Base-by-base conservation (phyloP, 2,797 vertebrate genomes). In the Semaprochilodus insignis region DNA sequence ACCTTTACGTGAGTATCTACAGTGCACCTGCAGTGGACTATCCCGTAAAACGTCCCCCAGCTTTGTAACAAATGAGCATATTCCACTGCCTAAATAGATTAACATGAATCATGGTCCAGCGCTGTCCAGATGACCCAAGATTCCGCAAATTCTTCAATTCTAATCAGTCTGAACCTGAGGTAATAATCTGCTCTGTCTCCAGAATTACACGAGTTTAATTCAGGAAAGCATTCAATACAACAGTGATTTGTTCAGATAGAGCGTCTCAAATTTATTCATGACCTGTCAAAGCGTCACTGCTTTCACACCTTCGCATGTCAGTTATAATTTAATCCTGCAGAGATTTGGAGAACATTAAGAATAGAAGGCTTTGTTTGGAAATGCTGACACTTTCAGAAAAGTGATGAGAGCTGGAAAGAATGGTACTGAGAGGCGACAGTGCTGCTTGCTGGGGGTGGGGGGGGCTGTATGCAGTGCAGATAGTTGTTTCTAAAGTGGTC, bases 261-360 rank as follows among this genome's bases (percentile, higher is more conserved):
- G 21, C 36, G 51, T 70, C 48, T 77, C 4, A 55, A 74, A 74
- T 86, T 77, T 25, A 74, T 80, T 80, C 62, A 74, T 82, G 34
- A 82, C 54, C 72, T 51, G 62, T 72, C 63, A 40, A 52, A 75
- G 72, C 63, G 66, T 72, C 14, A 4, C 44, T 66, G 36, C 63
- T 16, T 79, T 79, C 31, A 44, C 77, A 76, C 70, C n/a, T n/a
- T 75, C 23, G 55, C 19, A 31, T 15, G 34, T 14, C 40, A 54
- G 25, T 74, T 85, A 27, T 63, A 78, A 74, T 83, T 63, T 62
- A 73, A 31, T 25, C 63, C 25, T 54, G 16, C 11, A 4, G 55
- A 36, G 75, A 55, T 54, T 66, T 34, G 11, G 31, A 55, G 27
- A 74, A 73, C 23, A 73, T 27, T 73, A 73, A 31, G 51, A 25